Conservation (phyloP, 2,113 vertebrate genomes). For the Bostrychus sinensis region DNA sequence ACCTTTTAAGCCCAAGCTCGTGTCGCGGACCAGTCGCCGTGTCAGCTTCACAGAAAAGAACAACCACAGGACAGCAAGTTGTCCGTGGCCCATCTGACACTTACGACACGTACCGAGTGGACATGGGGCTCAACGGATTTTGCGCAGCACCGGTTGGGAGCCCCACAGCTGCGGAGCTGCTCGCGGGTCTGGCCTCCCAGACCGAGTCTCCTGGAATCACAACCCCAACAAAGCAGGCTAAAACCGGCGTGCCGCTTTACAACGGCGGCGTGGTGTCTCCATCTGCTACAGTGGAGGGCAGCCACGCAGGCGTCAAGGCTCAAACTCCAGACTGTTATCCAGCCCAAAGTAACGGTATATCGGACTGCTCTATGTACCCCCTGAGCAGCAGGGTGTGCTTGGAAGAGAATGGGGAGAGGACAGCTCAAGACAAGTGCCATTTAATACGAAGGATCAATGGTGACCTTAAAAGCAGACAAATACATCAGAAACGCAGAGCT, state of each 20-base stretch:
- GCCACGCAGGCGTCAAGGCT: slow-evolving; percentile 47
- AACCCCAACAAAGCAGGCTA: slow-evolving; percentile 58
- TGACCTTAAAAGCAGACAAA: slow-evolving; percentile 63
- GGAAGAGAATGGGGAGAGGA: slow-evolving; percentile 54
- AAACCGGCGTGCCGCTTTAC: slow-evolving; percentile 66
- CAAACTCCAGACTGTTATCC: slow-evolving; percentile 62
- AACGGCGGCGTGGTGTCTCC: slow-evolving; percentile 60
- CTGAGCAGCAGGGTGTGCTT: slow-evolving; percentile 48
- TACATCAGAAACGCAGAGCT: slow-evolving; percentile 62
- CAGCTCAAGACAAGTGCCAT: slow-evolving; percentile 48
- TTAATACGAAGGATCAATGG: slow-evolving; percentile 53
- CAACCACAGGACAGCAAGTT: slow-evolving; percentile 34
- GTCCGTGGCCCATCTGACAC: slow-evolving; percentile 22
- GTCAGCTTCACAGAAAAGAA: slow-evolving; percentile 42
- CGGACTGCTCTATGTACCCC: slow-evolving; percentile 9
- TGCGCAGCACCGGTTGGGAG: slow-evolving; percentile 54
- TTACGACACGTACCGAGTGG: slow-evolving; percentile 28
- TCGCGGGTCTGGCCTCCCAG: slow-evolving; percentile 69
- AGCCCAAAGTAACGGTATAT: slow-evolving; percentile 34
- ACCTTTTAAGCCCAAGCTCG: slow-evolving; percentile 71
- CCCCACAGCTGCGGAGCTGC: slow-evolving; percentile 66
- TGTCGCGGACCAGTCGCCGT: slow-evolving; percentile 34
- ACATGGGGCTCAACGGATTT: slow-evolving; percentile 76
- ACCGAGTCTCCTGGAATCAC: slow-evolving; percentile 60
- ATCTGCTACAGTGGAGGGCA: slow-evolving; percentile 64